Conservation (phyloP, 2,113 vertebrate genomes). For the Condylura cristata region DNA sequence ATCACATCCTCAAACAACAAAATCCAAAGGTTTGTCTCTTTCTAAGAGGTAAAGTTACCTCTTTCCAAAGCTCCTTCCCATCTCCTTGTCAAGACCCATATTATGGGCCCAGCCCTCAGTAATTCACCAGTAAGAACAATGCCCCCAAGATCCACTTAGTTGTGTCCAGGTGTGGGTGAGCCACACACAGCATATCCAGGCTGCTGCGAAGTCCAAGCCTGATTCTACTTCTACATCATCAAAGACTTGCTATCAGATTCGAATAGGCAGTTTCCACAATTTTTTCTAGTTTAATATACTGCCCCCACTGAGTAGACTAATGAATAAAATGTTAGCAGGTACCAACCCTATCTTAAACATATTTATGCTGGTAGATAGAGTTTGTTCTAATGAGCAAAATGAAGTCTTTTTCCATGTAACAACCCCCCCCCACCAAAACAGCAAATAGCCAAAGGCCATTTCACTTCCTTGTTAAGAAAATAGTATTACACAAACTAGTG, state of each 20-base stretch:
- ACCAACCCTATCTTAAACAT: neutral
- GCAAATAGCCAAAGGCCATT: neutral
- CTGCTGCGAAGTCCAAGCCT: neutral
- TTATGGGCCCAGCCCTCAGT: neutral
- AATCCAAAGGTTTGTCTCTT: neutral
- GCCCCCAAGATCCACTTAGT: accelerated
- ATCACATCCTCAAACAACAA: conserved; percentile 30
- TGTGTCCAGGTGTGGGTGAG: neutral
- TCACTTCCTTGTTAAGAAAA: neutral
- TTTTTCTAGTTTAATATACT: conserved; percentile 9
- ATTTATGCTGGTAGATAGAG: neutral
- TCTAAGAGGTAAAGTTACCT: neutral
- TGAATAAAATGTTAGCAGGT: neutral
- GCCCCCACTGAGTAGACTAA: neutral
- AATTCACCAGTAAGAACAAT: neutral
- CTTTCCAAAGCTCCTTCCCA: neutral
- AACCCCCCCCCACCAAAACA: neutral
- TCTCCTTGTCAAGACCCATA: neutral
- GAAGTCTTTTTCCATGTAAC: neutral
- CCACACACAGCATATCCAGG: neutral
- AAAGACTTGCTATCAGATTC: neutral
- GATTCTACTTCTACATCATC: neutral
- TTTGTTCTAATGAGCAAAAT: neutral
- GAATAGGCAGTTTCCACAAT: neutral
- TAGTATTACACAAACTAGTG: neutral